Evolutionary conservation across 64 coral and sea anemone genomes (phyloP), one percentile per base, ranked within the genome.

Genomic region (Montipora foliosa): DNA sequence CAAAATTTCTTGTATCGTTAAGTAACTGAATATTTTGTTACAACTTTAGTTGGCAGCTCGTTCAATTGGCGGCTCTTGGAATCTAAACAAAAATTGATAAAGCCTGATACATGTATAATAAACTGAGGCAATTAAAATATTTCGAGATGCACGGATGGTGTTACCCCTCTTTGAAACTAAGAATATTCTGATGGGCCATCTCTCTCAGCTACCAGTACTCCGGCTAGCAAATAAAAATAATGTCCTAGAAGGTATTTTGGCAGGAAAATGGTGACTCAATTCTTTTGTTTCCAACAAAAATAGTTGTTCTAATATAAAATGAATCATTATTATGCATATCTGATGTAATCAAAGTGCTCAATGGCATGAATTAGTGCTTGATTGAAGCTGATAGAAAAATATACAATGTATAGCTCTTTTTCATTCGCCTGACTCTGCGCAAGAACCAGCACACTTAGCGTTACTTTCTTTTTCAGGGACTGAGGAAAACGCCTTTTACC

Each of bases 21-120:
- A 70, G 44, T 92, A 92, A 74, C 73, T 92, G 78, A 76, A 92
- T 84, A 92, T 83, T 72, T 91, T 16, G 70, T 68, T 67, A 91
- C 61, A 67, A 91, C 70, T 91, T 92, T 79, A 74, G 90, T 92
- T 74, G 90, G 79, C 29, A 87, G 84, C 61, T 86, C 69, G 61
- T 86, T 49, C 58, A 86, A 76, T 48, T 76, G 74, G 74, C 25
- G 44, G 74, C 74, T 76, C 4, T 76, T 76, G 37, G 74, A 76
- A 76, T 76, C 74, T 76, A 76, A 76, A 76, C 74, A 37, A 74
- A 48, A 76, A 76, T 76, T 76, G 24, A 37, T 37, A 1, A 37
- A 37, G 29, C 29, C 29, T 37, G 29, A 37, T 37, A 37, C 29
- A 1, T 37, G 29, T 37, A 37, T 37, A 37, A 37, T 46, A 46